Evolutionary conservation across 1,140 invertebrate species (phyloP).

Genomic region (Pseudomyrmex flavicornis): DNA sequence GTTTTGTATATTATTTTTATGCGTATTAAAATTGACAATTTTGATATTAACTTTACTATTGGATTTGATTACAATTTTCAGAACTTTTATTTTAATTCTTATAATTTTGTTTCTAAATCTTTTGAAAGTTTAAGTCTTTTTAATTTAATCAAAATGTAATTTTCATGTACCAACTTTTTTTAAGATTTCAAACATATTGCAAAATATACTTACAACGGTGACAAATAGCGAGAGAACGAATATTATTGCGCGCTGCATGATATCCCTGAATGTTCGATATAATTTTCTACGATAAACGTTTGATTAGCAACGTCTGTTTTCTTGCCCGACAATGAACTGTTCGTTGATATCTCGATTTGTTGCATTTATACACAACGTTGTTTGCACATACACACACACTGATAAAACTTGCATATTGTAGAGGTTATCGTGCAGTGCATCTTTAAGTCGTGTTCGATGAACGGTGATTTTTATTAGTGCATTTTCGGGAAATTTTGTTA

Average conservation of each 20-base stretch:
- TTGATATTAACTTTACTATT: background rate
- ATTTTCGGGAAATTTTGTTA: no score
- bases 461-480: no score
- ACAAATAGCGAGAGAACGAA: background rate
- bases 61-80: no score
- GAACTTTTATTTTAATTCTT: no score
- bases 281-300: background rate
- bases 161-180: no score
- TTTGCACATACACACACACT: no score
- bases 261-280: background rate
- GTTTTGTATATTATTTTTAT: background rate
- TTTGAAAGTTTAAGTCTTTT: no score
- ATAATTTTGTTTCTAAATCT: no score
- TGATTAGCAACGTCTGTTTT: background rate
- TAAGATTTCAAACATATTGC: background rate
- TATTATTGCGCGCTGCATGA: background rate
- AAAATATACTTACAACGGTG: background rate
- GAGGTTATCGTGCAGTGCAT: background rate
- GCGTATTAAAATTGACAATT: background rate
- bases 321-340: background rate
- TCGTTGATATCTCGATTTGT: background rate
- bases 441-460: background rate
- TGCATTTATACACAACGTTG: constrained; percentile 4
- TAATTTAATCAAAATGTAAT: no score
- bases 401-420: constrained; percentile 1